Percentiles rank a stretch among this genome's conserved stretches.
Evolutionary conservation across 2,113 vertebrate species (phyloP).

Genomic region (Engraulis encrasicolus): DNA sequence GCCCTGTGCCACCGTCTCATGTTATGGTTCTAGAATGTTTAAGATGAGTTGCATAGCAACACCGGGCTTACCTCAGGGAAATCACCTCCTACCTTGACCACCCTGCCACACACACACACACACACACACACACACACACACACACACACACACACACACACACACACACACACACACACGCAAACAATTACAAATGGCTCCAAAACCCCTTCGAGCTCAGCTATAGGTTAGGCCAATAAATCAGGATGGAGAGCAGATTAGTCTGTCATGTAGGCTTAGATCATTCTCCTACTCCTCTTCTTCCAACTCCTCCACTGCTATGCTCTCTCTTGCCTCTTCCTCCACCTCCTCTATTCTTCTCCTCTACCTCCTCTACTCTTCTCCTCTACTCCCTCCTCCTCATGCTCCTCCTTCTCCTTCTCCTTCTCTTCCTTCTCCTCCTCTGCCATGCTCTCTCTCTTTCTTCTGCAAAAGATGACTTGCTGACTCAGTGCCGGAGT

Average conservation of each 20-base stretch:
- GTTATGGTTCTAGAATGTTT: background rate
- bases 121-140: no score
- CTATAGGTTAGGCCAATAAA: conserved; percentile 24
- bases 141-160: no score
- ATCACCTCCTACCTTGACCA: background rate
- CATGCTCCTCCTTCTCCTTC: background rate
- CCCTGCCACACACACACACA: conserved; percentile 20
- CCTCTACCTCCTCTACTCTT: no score
- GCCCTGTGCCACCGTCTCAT: background rate
- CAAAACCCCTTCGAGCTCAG: background rate
- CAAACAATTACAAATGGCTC: background rate
- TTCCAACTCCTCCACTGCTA: no score
- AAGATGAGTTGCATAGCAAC: background rate
- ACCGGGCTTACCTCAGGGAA: background rate
- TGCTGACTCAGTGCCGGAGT: background rate
- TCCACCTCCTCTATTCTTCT: no score
- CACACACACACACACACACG: no score
- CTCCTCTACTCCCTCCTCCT: conserved; percentile 23
- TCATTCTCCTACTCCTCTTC: conserved; percentile 5
- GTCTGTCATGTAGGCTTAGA: conserved; percentile 33
- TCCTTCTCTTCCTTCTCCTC: no score
- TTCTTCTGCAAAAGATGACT: no score
- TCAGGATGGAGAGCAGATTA: conserved; percentile 33
- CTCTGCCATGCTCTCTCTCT: no score
- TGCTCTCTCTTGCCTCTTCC: conserved; percentile 15